Evolutionary conservation across 2,888 invertebrate genomes (phyloP).

Genomic region (Hypolimnas misippus): DNA sequence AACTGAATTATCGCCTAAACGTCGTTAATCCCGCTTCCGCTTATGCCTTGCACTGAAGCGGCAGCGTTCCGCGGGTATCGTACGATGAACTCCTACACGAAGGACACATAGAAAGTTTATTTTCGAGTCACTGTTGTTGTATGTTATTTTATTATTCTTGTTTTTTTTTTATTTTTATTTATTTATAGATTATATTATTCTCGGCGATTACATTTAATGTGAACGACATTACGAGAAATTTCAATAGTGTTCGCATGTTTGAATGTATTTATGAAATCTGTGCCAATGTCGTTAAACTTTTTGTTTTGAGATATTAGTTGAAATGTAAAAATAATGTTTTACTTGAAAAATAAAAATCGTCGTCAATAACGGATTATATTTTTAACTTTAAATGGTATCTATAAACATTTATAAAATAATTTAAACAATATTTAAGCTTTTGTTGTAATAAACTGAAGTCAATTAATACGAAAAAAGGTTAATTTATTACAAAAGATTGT

Average conservation of each 20-base stretch:
- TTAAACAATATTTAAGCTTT: too few species aligned
- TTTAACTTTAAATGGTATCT: too few species aligned
- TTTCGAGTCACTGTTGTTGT: constrained; percentile 48
- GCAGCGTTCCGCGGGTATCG: constrained; percentile 55
- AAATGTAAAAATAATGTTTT: background rate
- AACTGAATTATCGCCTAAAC: too few species aligned
- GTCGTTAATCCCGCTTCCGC: constrained; percentile 29
- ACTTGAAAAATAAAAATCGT: too few species aligned
- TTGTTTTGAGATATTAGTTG: background rate
- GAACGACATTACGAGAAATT: constrained; percentile 4
- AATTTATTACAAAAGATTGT: too few species aligned
- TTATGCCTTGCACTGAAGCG: constrained; percentile 32
- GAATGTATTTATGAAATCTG: background rate
- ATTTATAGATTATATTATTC: constrained; percentile 15
- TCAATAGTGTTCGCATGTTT: background rate
- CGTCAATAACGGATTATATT: too few species aligned
- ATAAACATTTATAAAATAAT: too few species aligned
- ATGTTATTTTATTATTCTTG: constrained; percentile 19
- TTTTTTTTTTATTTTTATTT: constrained; percentile 32
- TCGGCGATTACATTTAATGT: constrained; percentile 11
- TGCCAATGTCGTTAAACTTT: background rate
- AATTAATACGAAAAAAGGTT: too few species aligned
- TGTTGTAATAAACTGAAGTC: too few species aligned
- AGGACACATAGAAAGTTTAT: constrained; percentile 63
- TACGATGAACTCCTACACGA: constrained; percentile 63